Evolutionary conservation across 2,888 invertebrate species (phyloP), one percentile per base, ranked within the genome.

Genomic region (Brachyopa scutellaris): DNA sequence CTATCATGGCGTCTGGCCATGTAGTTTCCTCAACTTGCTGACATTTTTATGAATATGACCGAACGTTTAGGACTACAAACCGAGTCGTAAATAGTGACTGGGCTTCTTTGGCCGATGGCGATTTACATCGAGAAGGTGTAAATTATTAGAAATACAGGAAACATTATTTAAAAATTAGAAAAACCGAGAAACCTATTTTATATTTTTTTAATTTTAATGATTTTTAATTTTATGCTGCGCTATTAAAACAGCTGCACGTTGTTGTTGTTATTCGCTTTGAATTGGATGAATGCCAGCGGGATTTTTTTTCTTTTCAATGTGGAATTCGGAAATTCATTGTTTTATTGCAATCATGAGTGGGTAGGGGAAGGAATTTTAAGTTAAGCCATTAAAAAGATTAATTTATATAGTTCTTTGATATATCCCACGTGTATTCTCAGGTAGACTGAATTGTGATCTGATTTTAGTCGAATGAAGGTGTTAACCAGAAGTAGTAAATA

Each of bases 241-340:
- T 51, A 45, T 49, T 59, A 29, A 61, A 70, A 38, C 7, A 8
- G 42, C 47, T 49, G 55, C 33, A 31, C 11, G 26, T 33, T 42
- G 23, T 23, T 45, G 45, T 53, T 53, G n/a, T n/a, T n/a, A 11
- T 33, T 21, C 36, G 9, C 31, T 53, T 29, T 40, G 9, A 42
- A 21, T 53, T 70, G 70, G 38, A 42, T 2, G 11, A 2, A n/a
- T 70, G 70, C 70, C 70, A 70, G 42, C 7, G 23, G 38, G 19
- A 21, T 9, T 53, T 53, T 66, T 66, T 51, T 19, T 66, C 51
- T 51, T 3, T 21, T 38, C 9, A 31, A 11, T 29, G 19, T 11
- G 42, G 31, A 45, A 61, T 42, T 21, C 45, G 42, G 26, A 33
- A 69, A 33, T 45, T 57, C 40, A 33, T 57, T 47, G 2, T 49